These are phyloP conservation scores for Frankliniella intonsa DNA, from an alignment of 2,888 invertebrate species.

Conservation along the genomic window DNA sequence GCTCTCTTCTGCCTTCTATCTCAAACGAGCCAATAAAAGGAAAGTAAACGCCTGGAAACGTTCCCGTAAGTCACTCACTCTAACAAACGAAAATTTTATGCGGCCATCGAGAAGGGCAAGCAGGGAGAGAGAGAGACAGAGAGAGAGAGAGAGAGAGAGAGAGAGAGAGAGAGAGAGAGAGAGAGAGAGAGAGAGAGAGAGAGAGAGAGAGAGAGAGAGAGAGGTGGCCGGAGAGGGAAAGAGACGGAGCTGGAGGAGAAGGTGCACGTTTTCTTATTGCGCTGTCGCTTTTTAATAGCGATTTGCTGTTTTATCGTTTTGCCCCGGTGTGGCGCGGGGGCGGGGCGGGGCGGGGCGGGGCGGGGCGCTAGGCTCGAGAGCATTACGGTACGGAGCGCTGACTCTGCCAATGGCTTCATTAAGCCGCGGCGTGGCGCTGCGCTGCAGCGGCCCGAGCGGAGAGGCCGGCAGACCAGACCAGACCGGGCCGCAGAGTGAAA, in stretches of 20 bases:
- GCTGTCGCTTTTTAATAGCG: background rate
- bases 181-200: too few species aligned
- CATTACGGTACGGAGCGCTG: background rate
- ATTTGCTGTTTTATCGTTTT: background rate
- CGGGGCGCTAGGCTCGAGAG: background rate
- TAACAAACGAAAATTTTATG: background rate
- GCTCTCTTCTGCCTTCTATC: background rate
- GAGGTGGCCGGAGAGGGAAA: background rate
- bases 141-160: too few species aligned
- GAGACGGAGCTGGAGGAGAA: background rate
- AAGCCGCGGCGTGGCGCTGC: background rate
- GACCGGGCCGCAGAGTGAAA: too few species aligned
- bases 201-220: too few species aligned
- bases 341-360: background rate
- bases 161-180: too few species aligned
- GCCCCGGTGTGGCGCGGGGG: background rate
- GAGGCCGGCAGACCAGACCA: too few species aligned
- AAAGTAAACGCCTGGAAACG: slow-evolving; percentile 6
- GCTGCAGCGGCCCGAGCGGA: background rate
- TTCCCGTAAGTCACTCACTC: background rate
- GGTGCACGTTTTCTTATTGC: background rate
- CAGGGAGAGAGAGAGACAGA: too few species aligned
- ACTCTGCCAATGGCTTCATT: slow-evolving; percentile 16
- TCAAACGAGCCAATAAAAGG: background rate
- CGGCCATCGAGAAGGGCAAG: background rate